Evolutionary conservation across 2,797 vertebrate species (phyloP), one percentile per base, ranked within the genome.

Genomic region (Fistularia tabacaria): DNA sequence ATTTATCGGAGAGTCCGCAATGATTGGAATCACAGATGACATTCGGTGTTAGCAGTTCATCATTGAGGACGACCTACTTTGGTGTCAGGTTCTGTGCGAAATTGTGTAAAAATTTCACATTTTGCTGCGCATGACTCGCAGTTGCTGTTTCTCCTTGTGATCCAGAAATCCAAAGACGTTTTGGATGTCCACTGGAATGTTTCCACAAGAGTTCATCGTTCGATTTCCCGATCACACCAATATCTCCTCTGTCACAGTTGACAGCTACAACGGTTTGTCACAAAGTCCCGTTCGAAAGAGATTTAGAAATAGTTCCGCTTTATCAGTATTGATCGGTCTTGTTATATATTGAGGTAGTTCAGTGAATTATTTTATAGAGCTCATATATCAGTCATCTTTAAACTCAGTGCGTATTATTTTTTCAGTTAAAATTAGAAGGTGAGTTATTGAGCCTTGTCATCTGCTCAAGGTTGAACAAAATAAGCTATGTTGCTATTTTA

Each of bases 101-200:
- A 7, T 8, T 36, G 36, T 36, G 14, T 10, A 12, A 8, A 44
- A n/a, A 7, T 44, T 10, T 44, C 8, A 13, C 43, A 44, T 8
- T 44, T 8, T 7, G 14, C 3, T 51, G 11, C 3, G 7, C 39
- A 5, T 51, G 7, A 13, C 9, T 5, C 10, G 12, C 8, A 8
- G 7, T 1, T 38, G 37, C 9, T 36, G 39, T 51, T 48, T 73
- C 36, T 49, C 42, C 38, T 6, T 42, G 43, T 51, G 59, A 12
- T 69, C 8, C 62, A 98, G 96, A 74, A 91, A 89, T 72, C 81
- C 85, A 0, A 86, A 91, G 65, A 95, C 93, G 0, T 98, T 98
- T 74, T 99, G 97, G 97, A 90, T 92, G 8, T 94, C 95, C 12
- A 98, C 95, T 1, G 97, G 97, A 42, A 94, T 96, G 94, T 98